phyloP scores from a whole-genome alignment of 2,888 invertebrate species.

The Cerceris rybyensis region DNA sequence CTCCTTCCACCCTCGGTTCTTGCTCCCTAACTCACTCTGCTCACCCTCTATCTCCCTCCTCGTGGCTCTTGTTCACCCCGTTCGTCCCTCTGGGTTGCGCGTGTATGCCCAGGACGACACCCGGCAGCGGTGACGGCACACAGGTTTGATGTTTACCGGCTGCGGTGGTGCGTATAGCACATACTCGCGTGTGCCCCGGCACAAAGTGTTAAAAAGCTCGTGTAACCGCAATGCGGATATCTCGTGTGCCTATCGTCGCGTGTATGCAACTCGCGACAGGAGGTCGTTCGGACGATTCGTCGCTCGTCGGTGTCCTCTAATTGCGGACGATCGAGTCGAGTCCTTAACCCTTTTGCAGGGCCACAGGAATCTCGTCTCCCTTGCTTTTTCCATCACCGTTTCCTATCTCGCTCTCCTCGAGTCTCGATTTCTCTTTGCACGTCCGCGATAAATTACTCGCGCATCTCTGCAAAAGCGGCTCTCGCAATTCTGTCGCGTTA shows the following conservation, averaged over 20 bases:
- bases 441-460: no score
- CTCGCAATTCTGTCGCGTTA: slow-evolving; percentile 1
- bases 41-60: slow-evolving; percentile 1
- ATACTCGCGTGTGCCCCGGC: slow-evolving; percentile 39
- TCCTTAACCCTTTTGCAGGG: no score
- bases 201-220: slow-evolving; percentile 67
- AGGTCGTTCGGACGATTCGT: slow-evolving; percentile 24
- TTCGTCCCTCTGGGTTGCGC: slow-evolving; percentile 29
- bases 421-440: no score
- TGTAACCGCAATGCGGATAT: slow-evolving; percentile 74
- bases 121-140: slow-evolving; percentile 51
- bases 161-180: slow-evolving; percentile 56
- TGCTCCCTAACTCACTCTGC: slow-evolving; percentile 4
- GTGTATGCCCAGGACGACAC: slow-evolving; percentile 56
- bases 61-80: slow-evolving; percentile 11
- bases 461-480: slow-evolving; percentile 7
- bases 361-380: no score
- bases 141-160: slow-evolving; percentile 62
- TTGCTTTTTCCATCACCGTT: no score
- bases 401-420: no score
- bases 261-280: slow-evolving; percentile 6
- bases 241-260: slow-evolving; percentile 49
- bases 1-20: neutral
- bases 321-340: slow-evolving; percentile 3
- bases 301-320: slow-evolving; percentile 28